These are phyloP conservation scores for Drymonia ruficornis DNA, from an alignment of 2,888 invertebrate genomes.

Conservation along the genomic window DNA sequence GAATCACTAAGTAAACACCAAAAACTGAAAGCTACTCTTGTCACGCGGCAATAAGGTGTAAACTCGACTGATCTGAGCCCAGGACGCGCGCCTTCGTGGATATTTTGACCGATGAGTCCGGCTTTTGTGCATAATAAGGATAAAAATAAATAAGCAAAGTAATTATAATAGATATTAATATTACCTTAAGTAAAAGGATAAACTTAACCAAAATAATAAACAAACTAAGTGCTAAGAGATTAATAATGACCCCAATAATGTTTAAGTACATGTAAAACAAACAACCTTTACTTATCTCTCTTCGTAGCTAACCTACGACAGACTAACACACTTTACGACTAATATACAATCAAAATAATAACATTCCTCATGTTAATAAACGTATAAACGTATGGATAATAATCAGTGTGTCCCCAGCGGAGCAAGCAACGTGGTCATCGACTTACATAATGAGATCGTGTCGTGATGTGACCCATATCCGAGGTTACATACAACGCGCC, in stretches of 20 bases:
- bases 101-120: too few species aligned
- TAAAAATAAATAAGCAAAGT: too few species aligned
- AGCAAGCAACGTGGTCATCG: constrained; percentile 21
- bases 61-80: too few species aligned
- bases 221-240: too few species aligned
- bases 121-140: too few species aligned
- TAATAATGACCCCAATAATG: neutral
- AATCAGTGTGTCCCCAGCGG: neutral
- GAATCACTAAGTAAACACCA: too few species aligned
- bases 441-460: constrained; percentile 30
- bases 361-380: constrained; percentile 2
- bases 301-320: neutral
- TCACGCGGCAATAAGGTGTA: too few species aligned
- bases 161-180: too few species aligned
- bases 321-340: constrained; percentile 2
- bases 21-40: too few species aligned
- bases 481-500: constrained; percentile 19
- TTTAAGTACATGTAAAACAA: constrained; percentile 1
- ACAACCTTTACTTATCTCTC: neutral
- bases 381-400: neutral
- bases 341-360: constrained; percentile 7
- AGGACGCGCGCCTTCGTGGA: too few species aligned
- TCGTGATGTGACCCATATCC: constrained; percentile 30
- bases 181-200: too few species aligned
- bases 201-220: too few species aligned